Percentiles rank a stretch among this genome's conserved stretches.
Conservation (phyloP, 2,113 vertebrate species). For the Chloroceryle aenea region DNA sequence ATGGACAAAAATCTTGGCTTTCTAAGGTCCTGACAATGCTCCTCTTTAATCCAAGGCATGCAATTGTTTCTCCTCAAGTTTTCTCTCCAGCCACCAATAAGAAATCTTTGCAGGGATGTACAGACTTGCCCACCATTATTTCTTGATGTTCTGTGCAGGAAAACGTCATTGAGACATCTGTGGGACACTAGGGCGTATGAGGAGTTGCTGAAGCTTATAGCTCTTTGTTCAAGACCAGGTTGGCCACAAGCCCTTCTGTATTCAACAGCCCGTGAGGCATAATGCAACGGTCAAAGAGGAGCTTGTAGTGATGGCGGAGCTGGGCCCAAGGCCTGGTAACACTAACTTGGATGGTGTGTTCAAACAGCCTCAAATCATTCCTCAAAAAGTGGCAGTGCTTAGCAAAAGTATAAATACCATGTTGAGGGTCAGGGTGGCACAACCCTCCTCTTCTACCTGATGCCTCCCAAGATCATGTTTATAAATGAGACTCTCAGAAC, state of each 20-base stretch:
- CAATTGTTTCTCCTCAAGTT: background rate
- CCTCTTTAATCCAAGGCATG: background rate
- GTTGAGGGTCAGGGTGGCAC: background rate
- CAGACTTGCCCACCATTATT: background rate
- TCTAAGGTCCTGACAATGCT: background rate
- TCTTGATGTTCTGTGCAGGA: background rate
- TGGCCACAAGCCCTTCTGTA: background rate
- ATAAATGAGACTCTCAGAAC: background rate
- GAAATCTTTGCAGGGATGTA: background rate
- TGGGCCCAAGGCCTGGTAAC: background rate
- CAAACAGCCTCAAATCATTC: background rate
- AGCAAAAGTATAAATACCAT: background rate
- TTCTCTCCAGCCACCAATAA: background rate
- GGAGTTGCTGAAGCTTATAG: background rate
- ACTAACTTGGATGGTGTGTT: background rate
- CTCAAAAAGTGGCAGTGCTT: background rate
- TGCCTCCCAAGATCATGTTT: background rate
- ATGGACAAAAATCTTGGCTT: background rate
- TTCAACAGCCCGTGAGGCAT: background rate
- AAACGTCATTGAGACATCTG: background rate
- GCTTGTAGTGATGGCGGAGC: background rate
- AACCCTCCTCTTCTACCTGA: background rate
- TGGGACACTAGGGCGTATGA: background rate
- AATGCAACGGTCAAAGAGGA: background rate
- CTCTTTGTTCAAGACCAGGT: background rate